A percentile compares a stretch with the other conserved stretches of the same genome.
Evolutionary conservation across 2,888 invertebrate species (phyloP).

Genomic region (Andrena dorsata): DNA sequence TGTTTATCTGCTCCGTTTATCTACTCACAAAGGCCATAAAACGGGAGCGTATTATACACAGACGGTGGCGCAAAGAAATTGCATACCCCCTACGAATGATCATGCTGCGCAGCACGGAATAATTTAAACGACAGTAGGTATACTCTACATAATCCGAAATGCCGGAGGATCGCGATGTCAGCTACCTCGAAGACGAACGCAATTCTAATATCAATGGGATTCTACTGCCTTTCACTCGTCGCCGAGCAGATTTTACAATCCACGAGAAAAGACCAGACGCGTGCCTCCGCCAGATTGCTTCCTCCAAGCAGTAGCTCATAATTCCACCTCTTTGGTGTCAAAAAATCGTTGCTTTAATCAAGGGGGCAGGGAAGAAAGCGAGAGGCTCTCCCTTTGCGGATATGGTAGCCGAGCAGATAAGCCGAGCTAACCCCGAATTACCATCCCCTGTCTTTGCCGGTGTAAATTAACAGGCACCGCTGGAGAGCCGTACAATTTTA

Average conservation of each 20-base stretch:
- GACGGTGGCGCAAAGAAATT: slow-evolving; percentile 37
- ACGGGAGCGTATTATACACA: slow-evolving; percentile 22
- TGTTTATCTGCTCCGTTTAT: slow-evolving; percentile 38
- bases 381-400: slow-evolving; percentile 42
- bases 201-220: not conserved
- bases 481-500: slow-evolving; percentile 62
- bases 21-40: slow-evolving; percentile 16
- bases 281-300: not conserved
- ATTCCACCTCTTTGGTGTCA: slow-evolving; percentile 26
- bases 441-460: slow-evolving; percentile 49
- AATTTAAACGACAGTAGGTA: slow-evolving; percentile 44
- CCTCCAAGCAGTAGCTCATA: not conserved
- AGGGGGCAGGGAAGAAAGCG: slow-evolving; percentile 9
- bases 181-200: not conserved
- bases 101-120: slow-evolving; percentile 14
- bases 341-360: slow-evolving; percentile 59
- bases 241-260: not conserved
- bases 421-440: slow-evolving; percentile 62
- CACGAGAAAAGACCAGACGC: not conserved
- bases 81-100: slow-evolving; percentile 9
- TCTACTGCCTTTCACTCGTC: no score
- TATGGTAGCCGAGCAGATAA: slow-evolving; percentile 59
- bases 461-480: slow-evolving; percentile 58
- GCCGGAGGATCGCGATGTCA: no score
- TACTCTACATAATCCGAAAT: slow-evolving; percentile 11